A percentile compares a stretch with the other conserved stretches of the same genome.
These are phyloP conservation scores for Ambastaia sidthimunki DNA, from an alignment of 2,797 vertebrate genomes.

Conservation along the genomic window DNA sequence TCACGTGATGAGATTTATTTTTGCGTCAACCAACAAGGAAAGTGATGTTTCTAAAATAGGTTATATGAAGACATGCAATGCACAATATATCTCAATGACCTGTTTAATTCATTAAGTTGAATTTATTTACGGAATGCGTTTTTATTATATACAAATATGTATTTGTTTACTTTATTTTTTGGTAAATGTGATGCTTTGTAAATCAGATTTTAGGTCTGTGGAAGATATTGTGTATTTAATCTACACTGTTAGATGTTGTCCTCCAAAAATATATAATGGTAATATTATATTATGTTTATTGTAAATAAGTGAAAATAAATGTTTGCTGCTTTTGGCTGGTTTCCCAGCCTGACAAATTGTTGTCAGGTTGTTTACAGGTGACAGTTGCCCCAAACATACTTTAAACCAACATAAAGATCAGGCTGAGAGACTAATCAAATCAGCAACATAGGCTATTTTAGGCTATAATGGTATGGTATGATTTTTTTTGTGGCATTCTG, in stretches of 20 bases:
- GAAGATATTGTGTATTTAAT: neutral
- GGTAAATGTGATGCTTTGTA: neutral
- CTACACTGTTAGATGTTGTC: neutral
- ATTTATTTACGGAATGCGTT: too few relatives aligned
- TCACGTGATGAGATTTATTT: slow-evolving; percentile 27
- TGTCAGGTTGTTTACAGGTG: neutral
- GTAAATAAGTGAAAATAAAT: too few relatives aligned
- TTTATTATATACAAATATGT: neutral
- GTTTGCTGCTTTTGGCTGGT: neutral
- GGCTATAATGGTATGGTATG: too few relatives aligned
- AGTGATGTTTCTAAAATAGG: neutral
- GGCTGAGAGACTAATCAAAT: neutral
- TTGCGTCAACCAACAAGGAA: neutral
- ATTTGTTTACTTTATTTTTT: neutral
- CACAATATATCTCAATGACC: too few relatives aligned
- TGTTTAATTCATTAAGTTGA: too few relatives aligned
- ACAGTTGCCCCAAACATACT: too few relatives aligned
- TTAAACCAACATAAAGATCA: neutral
- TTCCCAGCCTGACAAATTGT: neutral
- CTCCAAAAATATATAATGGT: too few relatives aligned
- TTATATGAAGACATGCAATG: too few relatives aligned
- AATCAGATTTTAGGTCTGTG: neutral
- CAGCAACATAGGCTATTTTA: too few relatives aligned
- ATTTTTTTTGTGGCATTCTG: too few relatives aligned
- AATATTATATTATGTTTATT: too few relatives aligned